A percentile compares a stretch with the other conserved stretches of the same genome.
These are phyloP conservation scores for Periophthalmus magnuspinnatus DNA, from an alignment of 2,797 vertebrate species.

Conservation along the genomic window DNA sequence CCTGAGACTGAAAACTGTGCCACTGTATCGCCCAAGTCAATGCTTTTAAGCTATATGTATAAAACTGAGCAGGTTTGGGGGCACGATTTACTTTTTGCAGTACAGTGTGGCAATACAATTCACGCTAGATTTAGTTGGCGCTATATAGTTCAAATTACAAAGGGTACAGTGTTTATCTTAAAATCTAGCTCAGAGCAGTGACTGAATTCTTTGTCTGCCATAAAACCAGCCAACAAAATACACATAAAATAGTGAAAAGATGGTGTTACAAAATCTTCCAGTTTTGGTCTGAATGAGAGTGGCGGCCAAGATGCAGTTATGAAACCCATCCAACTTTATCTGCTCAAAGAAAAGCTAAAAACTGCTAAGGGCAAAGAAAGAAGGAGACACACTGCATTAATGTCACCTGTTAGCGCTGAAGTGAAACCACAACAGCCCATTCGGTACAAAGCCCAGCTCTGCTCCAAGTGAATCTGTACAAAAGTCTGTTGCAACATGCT, in stretches of 20 bases:
- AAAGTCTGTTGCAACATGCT: neutral
- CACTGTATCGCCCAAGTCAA: neutral
- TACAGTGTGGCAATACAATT: no score
- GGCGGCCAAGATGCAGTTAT: conserved; percentile 47
- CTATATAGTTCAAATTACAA: neutral
- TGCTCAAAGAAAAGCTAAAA: conserved; percentile 52
- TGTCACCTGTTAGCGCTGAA: conserved; percentile 68
- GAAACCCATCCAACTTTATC: conserved; percentile 63
- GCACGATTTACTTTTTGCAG: neutral
- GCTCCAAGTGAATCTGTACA: conserved; percentile 11
- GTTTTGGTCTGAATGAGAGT: conserved; percentile 25
- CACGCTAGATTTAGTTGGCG: neutral
- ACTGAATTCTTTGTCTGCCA: neutral
- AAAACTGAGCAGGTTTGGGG: neutral
- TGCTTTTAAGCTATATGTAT: neutral
- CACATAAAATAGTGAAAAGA: neutral
- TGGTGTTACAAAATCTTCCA: conserved; percentile 27
- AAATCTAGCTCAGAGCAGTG: no score
- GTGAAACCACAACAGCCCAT: conserved; percentile 56
- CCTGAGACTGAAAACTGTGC: no score
- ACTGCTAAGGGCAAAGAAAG: conserved; percentile 67
- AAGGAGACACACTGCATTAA: conserved; percentile 67
- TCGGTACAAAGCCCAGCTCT: conserved; percentile 46
- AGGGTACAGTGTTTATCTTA: neutral
- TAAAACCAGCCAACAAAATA: neutral